Base-by-base conservation (phyloP, 2,888 invertebrate species). In the Acutogordius australiensis region DNA sequence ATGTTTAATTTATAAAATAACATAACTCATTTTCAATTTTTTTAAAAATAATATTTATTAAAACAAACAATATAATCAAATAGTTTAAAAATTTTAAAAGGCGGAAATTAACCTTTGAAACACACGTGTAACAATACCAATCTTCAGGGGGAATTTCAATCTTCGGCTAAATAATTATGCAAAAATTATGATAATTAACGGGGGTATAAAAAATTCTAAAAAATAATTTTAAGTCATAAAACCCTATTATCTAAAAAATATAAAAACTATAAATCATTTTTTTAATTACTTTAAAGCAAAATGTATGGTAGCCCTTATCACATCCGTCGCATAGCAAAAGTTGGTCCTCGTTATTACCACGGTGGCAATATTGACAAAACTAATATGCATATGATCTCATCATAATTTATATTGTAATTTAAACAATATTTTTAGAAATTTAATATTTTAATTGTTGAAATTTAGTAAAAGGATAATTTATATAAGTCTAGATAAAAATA, bases 81-180 rank as follows among this genome's bases (percentile, higher is more conserved):
- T n/a, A n/a, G n/a, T n/a, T n/a, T n/a, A n/a, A n/a, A n/a, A n/a
- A n/a, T n/a, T n/a, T n/a, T n/a, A n/a, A n/a, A n/a, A n/a, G n/a
- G n/a, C n/a, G n/a, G 44, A n/a, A 37, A 37, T 37, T 23, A 18
- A 57, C 58, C 29, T 57, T 57, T 13, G 58, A 57, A 18, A 57
- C 68, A 73, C 90, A 91, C 69, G 86, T 86, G 76, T 82, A 86
- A 73, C 90, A 91, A 72, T 85, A 91, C 91, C 91, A 94, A 72
- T 94, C 90, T 30, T 91, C 91, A 66, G 88, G 88, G 23, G 94
- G 91, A 72, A 94, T 90, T 62, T 85, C 85, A 83, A 94, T 83
- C 70, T 81, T 79, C 63, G 91, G 91, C 71, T 51, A 51, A 51
- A 51, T n/a, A 13, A 37, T 13, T 37, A 37, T 37, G n/a, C n/a